A percentile compares a stretch with the other conserved stretches of the same genome.
These are phyloP conservation scores for Rhabditoides inermis DNA, from an alignment of 2,888 invertebrate species.

Conservation along the genomic window DNA sequence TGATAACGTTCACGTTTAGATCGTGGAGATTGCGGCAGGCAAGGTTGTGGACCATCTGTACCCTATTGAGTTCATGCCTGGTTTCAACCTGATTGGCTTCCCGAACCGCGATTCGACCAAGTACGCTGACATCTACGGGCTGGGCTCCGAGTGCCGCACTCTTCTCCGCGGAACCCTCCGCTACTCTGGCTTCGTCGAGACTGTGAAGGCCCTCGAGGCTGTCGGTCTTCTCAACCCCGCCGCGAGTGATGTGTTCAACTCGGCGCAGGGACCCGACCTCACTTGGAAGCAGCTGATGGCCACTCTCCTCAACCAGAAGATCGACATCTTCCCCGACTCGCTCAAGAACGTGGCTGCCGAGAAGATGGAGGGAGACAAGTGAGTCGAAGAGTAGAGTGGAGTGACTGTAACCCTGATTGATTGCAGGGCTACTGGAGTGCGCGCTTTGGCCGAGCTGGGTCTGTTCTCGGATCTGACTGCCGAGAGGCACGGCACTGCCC, in stretches of 20 bases:
- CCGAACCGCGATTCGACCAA: conserved; percentile 89
- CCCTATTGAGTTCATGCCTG: conserved; percentile 76
- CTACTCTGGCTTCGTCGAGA: conserved; percentile 78
- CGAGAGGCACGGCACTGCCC: conserved; percentile 71
- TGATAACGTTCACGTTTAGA: conserved; percentile 12
- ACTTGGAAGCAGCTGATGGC: conserved; percentile 88
- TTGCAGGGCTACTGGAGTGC: conserved; percentile 15
- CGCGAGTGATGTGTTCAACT: conserved; percentile 80
- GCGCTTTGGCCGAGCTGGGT: conserved; percentile 62
- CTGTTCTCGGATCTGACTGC: conserved; percentile 73
- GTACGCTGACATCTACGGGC: conserved; percentile 78
- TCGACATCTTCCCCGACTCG: conserved; percentile 85
- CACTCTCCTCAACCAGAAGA: conserved; percentile 72
- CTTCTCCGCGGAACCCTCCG: conserved; percentile 85
- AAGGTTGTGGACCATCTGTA: conserved; percentile 75
- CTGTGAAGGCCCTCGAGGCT: conserved; percentile 75
- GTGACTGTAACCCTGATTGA: not conserved
- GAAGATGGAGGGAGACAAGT: conserved; percentile 62
- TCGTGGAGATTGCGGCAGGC: conserved; percentile 76
- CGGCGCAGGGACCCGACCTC: conserved; percentile 78
- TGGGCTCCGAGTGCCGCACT: conserved; percentile 68
- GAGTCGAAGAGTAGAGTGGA: conserved; percentile 10
- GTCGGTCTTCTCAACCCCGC: conserved; percentile 78
- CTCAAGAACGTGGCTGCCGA: conserved; percentile 75
- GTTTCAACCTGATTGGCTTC: conserved; percentile 84